These are phyloP conservation scores for Pocillopora verrucosa DNA, from an alignment of 64 coral and sea anemone genomes.

Conservation along the genomic window DNA sequence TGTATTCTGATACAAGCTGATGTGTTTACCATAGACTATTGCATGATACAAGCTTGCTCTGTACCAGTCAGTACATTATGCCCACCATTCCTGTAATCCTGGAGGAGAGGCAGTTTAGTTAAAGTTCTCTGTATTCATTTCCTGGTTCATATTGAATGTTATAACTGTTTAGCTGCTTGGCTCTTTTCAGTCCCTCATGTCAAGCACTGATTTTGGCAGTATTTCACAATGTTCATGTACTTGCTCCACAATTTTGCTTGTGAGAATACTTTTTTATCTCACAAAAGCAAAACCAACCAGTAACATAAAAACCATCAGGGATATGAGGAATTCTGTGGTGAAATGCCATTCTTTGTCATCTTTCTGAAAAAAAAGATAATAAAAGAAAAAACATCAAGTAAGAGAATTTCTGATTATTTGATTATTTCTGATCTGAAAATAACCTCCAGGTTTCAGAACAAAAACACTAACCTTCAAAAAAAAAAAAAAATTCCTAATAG, in stretches of 20 bases:
- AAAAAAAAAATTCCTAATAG: no score
- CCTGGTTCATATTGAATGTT: no score
- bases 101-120: no score
- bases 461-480: no score
- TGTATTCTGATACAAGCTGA: no score
- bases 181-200: neutral
- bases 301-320: constrained; percentile 33
- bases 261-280: neutral
- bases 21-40: no score
- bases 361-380: constrained; percentile 9
- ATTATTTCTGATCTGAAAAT: neutral
- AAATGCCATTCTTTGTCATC: constrained; percentile 44
- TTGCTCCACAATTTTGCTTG: neutral
- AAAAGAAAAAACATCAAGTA: neutral
- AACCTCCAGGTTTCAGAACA: no score
- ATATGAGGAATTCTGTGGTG: constrained; percentile 43
- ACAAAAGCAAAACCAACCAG: constrained; percentile 45
- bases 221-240: neutral
- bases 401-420: neutral
- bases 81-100: no score
- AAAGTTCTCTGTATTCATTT: no score
- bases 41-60: no score
- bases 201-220: neutral
- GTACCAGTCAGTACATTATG: no score
- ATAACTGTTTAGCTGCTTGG: no score